A percentile compares a stretch with the other conserved stretches of the same genome.
Conservation (phyloP, 1,140 invertebrate genomes). For the Harpegnathos saltator region DNA sequence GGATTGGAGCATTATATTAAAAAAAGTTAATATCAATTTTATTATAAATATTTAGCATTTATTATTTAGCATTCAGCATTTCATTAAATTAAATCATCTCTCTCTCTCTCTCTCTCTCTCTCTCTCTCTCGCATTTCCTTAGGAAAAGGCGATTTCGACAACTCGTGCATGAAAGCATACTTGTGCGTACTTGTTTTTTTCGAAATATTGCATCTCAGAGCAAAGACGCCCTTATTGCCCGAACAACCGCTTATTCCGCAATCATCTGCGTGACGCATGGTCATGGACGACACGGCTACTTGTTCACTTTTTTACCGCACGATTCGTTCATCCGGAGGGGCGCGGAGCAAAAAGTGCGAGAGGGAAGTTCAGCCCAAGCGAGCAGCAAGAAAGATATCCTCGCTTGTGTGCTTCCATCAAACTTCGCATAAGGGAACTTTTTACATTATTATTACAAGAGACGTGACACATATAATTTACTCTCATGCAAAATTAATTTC, state of each 20-base stretch:
- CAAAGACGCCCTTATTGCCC: not conserved
- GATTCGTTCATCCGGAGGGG: slow-evolving; percentile 54
- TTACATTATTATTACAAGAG: not conserved
- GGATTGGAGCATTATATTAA: not conserved
- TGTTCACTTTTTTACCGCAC: slow-evolving; percentile 44
- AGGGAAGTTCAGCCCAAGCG: slow-evolving; percentile 47
- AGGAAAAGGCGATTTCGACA: not conserved
- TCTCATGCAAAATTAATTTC: not conserved
- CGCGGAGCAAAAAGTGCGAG: slow-evolving; percentile 34
- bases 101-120: too few species aligned
- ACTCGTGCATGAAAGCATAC: too few species aligned
- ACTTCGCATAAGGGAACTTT: slow-evolving; percentile 38
- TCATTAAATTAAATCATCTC: too few species aligned
- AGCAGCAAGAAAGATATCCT: slow-evolving; percentile 11
- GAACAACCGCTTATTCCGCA: slow-evolving; percentile 46
- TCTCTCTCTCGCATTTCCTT: too few species aligned
- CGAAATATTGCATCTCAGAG: not conserved
- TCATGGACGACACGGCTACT: slow-evolving; percentile 61
- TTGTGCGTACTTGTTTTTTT: not conserved
- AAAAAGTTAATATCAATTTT: slow-evolving; percentile 2
- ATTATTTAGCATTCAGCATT: too few species aligned
- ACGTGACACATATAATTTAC: slow-evolving; percentile 4
- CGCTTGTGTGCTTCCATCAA: not conserved
- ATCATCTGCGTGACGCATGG: slow-evolving; percentile 52
- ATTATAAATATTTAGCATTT: too few species aligned